Base-by-base conservation (phyloP, 37 sponge, comb jelly and placozoan genomes). In the Axinella damicornis region DNA sequence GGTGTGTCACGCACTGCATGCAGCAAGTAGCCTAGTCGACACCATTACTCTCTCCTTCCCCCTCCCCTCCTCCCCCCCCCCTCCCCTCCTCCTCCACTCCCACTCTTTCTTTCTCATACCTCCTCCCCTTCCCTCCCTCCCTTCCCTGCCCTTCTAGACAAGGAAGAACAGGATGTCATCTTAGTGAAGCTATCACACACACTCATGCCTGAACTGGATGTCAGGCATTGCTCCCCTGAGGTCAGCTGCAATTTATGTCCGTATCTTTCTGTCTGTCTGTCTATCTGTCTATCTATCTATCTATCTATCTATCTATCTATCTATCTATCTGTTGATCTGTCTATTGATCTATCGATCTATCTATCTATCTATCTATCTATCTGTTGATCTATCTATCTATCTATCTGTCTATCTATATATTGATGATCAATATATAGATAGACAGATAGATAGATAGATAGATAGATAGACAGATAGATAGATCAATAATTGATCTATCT, bases 161-260 rank as follows among this genome's bases (percentile, higher is more conserved):
- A 68, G 31, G 85, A 79, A 13, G 81, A 80, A 30, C 41, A 31
- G 37, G 81, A 80, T 5, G 81, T 74, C 21, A 22, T 34, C 15
- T 25, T 80, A 16, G 57, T 69, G 18, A 76, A 80, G 30, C 53
- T 74, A 37, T 62, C 81, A 61, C 82, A 81, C 57, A 87, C 73
- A 24, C 57, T 81, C 25, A 41, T 56, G 11, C 73, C 81, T 13
- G 73, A 75, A 2, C 35, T 91, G 35, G 57, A 91, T 72, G 53
- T 53, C 20, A 65, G 74, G 18, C 78, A 79, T 25, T 92, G 88
- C 68, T 79, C 85, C 0, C 35, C 32, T 9, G 81, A 88, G 81
- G 93, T 92, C 68, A n/a, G 71, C 46, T 46, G 4, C 54, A 38
- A 2, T 20, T n/a, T n/a, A n/a, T n/a, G n/a, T n/a, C n/a, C n/a